A percentile compares a stretch with the other conserved stretches of the same genome.
These are phyloP conservation scores for Sciaenops ocellatus DNA, from an alignment of 2,797 vertebrate genomes.

Conservation along the genomic window DNA sequence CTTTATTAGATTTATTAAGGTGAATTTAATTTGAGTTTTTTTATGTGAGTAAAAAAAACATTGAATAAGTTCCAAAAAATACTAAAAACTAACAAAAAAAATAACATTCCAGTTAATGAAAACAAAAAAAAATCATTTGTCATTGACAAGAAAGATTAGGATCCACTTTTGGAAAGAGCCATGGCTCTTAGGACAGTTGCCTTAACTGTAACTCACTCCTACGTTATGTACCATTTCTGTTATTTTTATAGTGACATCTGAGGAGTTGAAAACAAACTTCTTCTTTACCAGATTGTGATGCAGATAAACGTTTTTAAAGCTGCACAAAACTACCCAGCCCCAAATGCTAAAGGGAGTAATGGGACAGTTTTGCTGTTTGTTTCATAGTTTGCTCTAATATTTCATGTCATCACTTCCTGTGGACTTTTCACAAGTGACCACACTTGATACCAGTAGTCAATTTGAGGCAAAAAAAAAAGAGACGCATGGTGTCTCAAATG, in stretches of 20 bases:
- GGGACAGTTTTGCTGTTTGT: not conserved
- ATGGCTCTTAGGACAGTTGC: slow-evolving; percentile 48
- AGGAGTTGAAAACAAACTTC: not conserved
- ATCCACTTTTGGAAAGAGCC: slow-evolving; percentile 1
- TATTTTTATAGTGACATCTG: slow-evolving; percentile 11
- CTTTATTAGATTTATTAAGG: slow-evolving; percentile 10
- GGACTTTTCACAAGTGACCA: not conserved
- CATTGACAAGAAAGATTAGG: slow-evolving; percentile 3
- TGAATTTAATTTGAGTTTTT: not conserved
- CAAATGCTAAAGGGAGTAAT: not conserved
- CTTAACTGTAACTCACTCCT: slow-evolving; percentile 53
- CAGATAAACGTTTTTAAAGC: not conserved
- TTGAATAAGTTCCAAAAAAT: slow-evolving; percentile 17
- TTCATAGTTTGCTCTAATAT: slow-evolving; percentile 10
- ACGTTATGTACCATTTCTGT: slow-evolving; percentile 8
- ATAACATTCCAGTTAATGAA: slow-evolving; percentile 23
- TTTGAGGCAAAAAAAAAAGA: not conserved
- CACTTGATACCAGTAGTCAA: not conserved
- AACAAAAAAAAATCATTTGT: not conserved
- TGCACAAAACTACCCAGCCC: not conserved
- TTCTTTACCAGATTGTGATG: not conserved
- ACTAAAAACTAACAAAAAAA: slow-evolving; percentile 7
- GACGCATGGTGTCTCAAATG: not conserved
- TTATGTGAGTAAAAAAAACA: not conserved
- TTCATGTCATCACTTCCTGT: not conserved